Percentiles rank a stretch among this genome's conserved stretches.
Evolutionary conservation across 2,113 vertebrate species (phyloP).

Genomic region (Boleophthalmus pectinirostris): DNA sequence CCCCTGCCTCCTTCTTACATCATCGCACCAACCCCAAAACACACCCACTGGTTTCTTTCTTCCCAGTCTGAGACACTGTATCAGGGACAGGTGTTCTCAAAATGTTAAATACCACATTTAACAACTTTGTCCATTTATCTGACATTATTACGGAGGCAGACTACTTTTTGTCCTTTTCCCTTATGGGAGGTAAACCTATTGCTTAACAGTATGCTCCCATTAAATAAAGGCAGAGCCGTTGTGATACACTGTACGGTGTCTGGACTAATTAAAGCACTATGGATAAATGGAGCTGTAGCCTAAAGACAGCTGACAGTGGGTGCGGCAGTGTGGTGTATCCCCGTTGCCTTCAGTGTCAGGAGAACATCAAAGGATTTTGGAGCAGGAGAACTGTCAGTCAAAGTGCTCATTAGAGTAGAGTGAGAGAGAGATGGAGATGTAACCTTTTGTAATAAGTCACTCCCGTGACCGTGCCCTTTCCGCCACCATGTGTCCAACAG

Average conservation of each 20-base stretch:
- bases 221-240: background rate
- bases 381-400: slow-evolving; percentile 9
- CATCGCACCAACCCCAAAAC: slow-evolving; percentile 62
- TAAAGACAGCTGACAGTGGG: background rate
- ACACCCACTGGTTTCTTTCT: slow-evolving; percentile 43
- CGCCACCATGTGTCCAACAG: slow-evolving; percentile 14
- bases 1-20: slow-evolving; percentile 70
- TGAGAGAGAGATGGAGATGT: slow-evolving; percentile 11
- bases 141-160: background rate
- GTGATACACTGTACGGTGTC: background rate
- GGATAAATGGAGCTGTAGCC: background rate
- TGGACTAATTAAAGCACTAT: background rate
- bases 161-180: background rate
- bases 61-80: background rate
- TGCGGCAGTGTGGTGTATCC: background rate
- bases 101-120: background rate
- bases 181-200: background rate
- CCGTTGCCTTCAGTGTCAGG: background rate
- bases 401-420: slow-evolving; percentile 9
- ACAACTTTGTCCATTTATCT: background rate
- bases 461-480: slow-evolving; percentile 53
- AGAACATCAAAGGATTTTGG: slow-evolving; percentile 6
- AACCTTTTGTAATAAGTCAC: slow-evolving; percentile 58
- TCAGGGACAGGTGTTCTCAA: background rate
- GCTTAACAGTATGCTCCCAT: background rate